A percentile compares a stretch with the other conserved stretches of the same genome.
These are phyloP conservation scores for Glossosoma conforme DNA, from an alignment of 1,140 invertebrate species.

Conservation along the genomic window DNA sequence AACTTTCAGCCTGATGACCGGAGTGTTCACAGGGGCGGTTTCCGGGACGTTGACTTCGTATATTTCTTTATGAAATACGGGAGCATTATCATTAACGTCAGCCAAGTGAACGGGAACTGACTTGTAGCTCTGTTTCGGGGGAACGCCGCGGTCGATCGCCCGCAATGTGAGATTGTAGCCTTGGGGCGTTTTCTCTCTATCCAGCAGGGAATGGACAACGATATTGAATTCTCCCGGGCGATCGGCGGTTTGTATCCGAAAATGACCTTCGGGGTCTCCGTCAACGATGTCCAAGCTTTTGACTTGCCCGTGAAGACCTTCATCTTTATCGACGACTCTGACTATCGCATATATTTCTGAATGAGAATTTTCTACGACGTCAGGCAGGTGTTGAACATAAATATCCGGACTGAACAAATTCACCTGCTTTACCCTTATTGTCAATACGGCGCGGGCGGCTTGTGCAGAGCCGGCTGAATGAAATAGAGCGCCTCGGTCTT, in stretches of 20 bases:
- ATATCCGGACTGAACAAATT: conserved; percentile 80
- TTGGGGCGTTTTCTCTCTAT: conserved; percentile 62
- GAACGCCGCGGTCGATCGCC: conserved; percentile 73
- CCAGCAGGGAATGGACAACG: conserved; percentile 63
- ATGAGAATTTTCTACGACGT: conserved; percentile 72
- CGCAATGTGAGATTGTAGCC: conserved; percentile 76
- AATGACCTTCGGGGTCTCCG: conserved; percentile 75
- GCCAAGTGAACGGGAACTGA: conserved; percentile 63
- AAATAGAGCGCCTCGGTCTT: conserved; percentile 64
- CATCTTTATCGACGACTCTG: conserved; percentile 70
- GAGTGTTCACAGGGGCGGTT: conserved; percentile 75
- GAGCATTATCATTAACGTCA: conserved; percentile 74
- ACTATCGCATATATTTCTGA: conserved; percentile 82
- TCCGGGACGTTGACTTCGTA: conserved; percentile 81
- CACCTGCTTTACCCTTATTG: conserved; percentile 51
- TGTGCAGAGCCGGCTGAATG: conserved; percentile 24
- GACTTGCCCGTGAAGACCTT: conserved; percentile 73
- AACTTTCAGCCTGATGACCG: conserved; percentile 73
- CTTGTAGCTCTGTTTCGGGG: conserved; percentile 64
- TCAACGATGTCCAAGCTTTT: conserved; percentile 70
- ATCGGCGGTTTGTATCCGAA: conserved; percentile 57
- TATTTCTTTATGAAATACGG: conserved; percentile 75
- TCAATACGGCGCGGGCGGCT: conserved; percentile 24
- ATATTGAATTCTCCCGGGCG: conserved; percentile 62
- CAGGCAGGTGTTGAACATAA: conserved; percentile 65